These are phyloP conservation scores for Exephanes ischioxanthus DNA, from an alignment of 2,888 invertebrate genomes.

Conservation along the genomic window DNA sequence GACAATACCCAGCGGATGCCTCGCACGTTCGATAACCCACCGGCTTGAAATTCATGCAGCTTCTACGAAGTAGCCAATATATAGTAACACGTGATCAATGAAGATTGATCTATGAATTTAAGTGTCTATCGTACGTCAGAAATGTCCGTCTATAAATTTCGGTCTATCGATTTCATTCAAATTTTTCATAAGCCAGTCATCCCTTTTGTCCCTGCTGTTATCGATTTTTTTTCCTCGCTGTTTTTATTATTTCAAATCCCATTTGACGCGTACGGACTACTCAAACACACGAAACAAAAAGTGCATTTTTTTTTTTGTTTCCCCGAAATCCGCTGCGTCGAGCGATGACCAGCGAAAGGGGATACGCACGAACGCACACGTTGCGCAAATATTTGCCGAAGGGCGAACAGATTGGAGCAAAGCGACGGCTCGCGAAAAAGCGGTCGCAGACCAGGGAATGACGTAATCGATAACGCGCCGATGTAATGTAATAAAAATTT, in stretches of 20 bases:
- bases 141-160: background rate
- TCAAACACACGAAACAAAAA: conserved; percentile 43
- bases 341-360: conserved; percentile 13
- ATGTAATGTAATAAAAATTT: conserved; percentile 65
- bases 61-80: conserved; percentile 1
- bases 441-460: conserved; percentile 30
- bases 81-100: conserved; percentile 36
- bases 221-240: background rate
- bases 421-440: conserved; percentile 24
- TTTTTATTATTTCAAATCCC: conserved; percentile 4
- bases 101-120: conserved; percentile 11
- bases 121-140: background rate
- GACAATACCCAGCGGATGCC: conserved; percentile 37
- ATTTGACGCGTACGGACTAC: conserved; percentile 20
- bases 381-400: conserved; percentile 42
- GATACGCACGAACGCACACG: conserved; percentile 13
- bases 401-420: conserved; percentile 11
- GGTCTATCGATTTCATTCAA: background rate
- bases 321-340: conserved; percentile 1
- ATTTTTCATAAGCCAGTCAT: background rate
- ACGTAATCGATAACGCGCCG: conserved; percentile 50
- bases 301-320: conserved; percentile 7
- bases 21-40: conserved; percentile 13
- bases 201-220: background rate
- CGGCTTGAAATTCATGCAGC: conserved; percentile 31